Conservation (phyloP, 2,797 vertebrate species). For the Helostoma temminkii region DNA sequence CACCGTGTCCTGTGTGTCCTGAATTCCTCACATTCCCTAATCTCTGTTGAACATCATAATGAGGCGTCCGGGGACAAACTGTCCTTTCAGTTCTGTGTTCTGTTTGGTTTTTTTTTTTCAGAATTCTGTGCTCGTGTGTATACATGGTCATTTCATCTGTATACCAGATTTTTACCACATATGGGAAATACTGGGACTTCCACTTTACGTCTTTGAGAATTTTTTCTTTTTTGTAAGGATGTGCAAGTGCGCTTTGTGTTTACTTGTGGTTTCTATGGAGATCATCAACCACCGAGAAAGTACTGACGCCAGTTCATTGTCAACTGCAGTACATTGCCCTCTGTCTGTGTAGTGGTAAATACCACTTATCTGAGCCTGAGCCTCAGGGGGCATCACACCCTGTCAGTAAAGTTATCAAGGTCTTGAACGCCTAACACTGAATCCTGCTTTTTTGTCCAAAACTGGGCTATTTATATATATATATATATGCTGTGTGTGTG, state of each 20-base stretch:
- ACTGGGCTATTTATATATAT: no score
- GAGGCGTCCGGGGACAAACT: slow-evolving; percentile 56
- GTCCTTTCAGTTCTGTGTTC: slow-evolving; percentile 42
- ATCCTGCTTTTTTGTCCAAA: background rate
- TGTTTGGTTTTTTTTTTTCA: background rate
- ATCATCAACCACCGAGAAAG: slow-evolving; percentile 43
- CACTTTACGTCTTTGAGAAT: slow-evolving; percentile 45
- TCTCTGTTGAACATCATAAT: slow-evolving; percentile 25
- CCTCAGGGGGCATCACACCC: slow-evolving; percentile 43
- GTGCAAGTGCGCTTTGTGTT: slow-evolving; percentile 52
- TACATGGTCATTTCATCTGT: no score
- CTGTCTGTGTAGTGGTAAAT: slow-evolving; percentile 45
- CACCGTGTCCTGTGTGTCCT: background rate
- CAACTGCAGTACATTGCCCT: slow-evolving; percentile 38
- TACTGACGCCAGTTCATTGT: slow-evolving; percentile 25
- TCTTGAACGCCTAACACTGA: background rate
- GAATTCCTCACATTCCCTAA: slow-evolving; percentile 64
- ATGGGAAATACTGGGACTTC: slow-evolving; percentile 73
- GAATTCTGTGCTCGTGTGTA: slow-evolving; percentile 23
- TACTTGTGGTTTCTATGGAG: slow-evolving; percentile 58
- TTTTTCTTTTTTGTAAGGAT: background rate
- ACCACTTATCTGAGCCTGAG: slow-evolving; percentile 39
- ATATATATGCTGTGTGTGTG: no score
- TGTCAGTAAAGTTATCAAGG: slow-evolving; percentile 24
- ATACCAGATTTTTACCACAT: slow-evolving; percentile 11